A percentile compares a stretch with the other conserved stretches of the same genome.
These are phyloP conservation scores for Elymnias hypermnestra DNA, from an alignment of 1,140 invertebrate species.

Conservation along the genomic window DNA sequence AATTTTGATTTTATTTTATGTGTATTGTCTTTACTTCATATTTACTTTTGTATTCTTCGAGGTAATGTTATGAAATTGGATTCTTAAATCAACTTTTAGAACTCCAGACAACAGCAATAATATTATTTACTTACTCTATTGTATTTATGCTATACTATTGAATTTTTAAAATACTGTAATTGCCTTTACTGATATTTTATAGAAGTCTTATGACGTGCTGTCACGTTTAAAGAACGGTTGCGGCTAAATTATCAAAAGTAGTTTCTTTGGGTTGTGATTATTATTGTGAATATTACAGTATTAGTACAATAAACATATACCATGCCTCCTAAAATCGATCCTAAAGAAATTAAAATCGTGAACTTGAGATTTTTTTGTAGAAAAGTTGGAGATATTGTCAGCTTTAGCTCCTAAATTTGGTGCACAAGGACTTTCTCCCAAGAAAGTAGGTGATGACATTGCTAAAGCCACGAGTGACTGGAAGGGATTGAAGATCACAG, in stretches of 20 bases:
- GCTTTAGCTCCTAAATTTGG: slow-evolving; percentile 99
- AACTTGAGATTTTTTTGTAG: slow-evolving; percentile 98
- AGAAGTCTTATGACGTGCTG: slow-evolving; percentile 51
- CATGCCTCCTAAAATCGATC: slow-evolving; percentile 96
- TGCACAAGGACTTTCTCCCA: slow-evolving; percentile 98
- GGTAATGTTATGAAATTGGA: too few relatives aligned
- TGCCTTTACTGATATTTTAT: too few relatives aligned
- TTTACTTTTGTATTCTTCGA: too few relatives aligned
- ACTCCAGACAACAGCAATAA: too few relatives aligned
- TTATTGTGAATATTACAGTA: slow-evolving; percentile 23
- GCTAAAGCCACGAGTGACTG: slow-evolving; percentile 98
- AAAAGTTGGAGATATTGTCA: slow-evolving; percentile 99
- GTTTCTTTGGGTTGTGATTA: slow-evolving; percentile 50
- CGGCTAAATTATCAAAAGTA: slow-evolving; percentile 50
- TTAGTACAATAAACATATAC: slow-evolving; percentile 46
- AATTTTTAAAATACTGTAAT: too few relatives aligned
- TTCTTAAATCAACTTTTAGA: too few relatives aligned
- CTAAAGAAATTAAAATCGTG: slow-evolving; percentile 96
- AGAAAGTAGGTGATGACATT: slow-evolving; percentile 99
- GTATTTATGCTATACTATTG: too few relatives aligned
- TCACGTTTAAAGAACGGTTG: slow-evolving; percentile 45
- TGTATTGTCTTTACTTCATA: too few relatives aligned
- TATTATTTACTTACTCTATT: too few relatives aligned
- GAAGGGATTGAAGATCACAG: slow-evolving; percentile 99
- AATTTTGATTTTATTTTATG: too few relatives aligned